phyloP scores from a whole-genome alignment of 92 coral and sea anemone species.

The Porites cylindrica region DNA sequence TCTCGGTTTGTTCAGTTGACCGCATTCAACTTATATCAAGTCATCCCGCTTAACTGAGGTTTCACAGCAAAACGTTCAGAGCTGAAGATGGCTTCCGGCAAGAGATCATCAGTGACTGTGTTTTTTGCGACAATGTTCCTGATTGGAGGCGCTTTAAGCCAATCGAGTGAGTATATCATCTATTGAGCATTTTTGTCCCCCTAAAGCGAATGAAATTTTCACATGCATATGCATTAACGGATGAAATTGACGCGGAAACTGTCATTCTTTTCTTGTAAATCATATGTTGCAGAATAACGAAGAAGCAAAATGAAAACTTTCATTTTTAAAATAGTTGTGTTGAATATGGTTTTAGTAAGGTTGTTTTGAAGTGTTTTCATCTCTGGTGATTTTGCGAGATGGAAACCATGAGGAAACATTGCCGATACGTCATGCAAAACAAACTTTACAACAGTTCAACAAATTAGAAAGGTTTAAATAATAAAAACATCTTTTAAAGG shows the following conservation, averaged over 20 bases:
- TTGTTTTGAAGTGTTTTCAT: neutral
- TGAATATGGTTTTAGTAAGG: neutral
- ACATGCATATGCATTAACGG: neutral
- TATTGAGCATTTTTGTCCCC: neutral
- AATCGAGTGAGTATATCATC: neutral
- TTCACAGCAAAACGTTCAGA: neutral
- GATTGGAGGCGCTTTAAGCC: neutral
- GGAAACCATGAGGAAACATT: neutral
- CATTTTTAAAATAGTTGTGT: no score
- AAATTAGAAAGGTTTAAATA: neutral
- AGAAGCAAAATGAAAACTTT: neutral
- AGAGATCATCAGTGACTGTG: neutral
- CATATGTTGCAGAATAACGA: neutral
- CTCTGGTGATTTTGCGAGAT: neutral
- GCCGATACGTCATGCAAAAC: neutral
- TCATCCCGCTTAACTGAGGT: neutral
- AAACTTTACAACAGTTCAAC: neutral
- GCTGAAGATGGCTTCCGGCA: slow-evolving; percentile 11
- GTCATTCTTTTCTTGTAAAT: neutral
- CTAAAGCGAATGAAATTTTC: neutral
- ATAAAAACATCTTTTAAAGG: neutral
- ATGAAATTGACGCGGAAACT: no score
- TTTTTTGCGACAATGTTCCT: neutral
- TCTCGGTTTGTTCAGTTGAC: neutral
- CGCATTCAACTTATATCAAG: slow-evolving; percentile 3